Percentiles rank a stretch among this genome's conserved stretches.
These are phyloP conservation scores for Corbicula japonica DNA, from an alignment of 2,888 invertebrate genomes.

Conservation along the genomic window DNA sequence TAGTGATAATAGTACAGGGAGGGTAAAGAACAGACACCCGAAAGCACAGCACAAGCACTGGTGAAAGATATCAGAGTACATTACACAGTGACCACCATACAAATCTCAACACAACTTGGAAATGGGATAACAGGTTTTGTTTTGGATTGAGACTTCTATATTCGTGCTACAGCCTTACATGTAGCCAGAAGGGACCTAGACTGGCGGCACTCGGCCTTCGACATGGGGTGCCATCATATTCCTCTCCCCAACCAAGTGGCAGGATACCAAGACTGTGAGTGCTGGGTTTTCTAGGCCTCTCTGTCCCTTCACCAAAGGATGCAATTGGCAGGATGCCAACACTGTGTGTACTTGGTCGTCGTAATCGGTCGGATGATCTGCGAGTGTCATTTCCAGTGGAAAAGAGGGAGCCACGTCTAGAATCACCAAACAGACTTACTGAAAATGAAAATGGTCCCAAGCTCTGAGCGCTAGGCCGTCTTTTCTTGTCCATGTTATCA, in stretches of 20 bases:
- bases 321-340: constrained; percentile 81
- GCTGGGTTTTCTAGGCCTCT: constrained; percentile 81
- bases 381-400: constrained; percentile 54
- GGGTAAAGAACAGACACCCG: too few species aligned
- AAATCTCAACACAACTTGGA: background rate
- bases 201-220: constrained; percentile 79
- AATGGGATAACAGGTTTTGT: too few species aligned
- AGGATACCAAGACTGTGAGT: constrained; percentile 82
- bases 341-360: constrained; percentile 79
- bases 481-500: constrained; percentile 77
- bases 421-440: constrained; percentile 79
- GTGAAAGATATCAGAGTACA: too few species aligned
- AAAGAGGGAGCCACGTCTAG: constrained; percentile 66
- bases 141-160: too few species aligned
- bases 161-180: constrained; percentile 62
- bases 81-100: too few species aligned
- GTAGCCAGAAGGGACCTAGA: constrained; percentile 72
- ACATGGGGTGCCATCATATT: constrained; percentile 67
- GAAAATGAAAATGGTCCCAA: constrained; percentile 83
- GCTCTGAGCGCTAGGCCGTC: constrained; percentile 84
- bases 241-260: constrained; percentile 75
- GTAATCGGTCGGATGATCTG: constrained; percentile 68
- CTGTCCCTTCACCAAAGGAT: constrained; percentile 80
- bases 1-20: too few species aligned
- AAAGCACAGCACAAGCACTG: too few species aligned